Evolutionary conservation across 1,140 invertebrate species (phyloP).

Genomic region (Apocrypta bakeri): DNA sequence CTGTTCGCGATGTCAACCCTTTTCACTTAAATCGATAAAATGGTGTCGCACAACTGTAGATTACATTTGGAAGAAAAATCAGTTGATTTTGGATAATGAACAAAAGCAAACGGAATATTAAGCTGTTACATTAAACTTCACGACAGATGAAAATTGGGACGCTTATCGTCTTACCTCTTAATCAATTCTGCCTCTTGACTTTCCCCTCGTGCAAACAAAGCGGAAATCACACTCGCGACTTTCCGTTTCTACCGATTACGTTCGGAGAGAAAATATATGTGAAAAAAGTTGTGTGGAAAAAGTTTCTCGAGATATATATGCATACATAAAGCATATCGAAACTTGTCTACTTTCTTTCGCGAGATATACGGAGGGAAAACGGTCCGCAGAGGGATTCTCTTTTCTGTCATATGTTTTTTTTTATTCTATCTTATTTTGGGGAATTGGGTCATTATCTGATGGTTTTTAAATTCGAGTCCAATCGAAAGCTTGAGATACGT

Average conservation of each 20-base stretch:
- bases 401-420: background rate
- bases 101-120: background rate
- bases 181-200: background rate
- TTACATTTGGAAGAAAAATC: too few relatives aligned
- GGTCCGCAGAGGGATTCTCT: background rate
- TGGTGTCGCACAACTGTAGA: too few relatives aligned
- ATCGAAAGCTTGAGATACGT: background rate
- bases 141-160: background rate
- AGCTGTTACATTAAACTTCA: background rate
- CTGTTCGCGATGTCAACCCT: background rate
- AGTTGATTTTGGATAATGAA: too few relatives aligned
- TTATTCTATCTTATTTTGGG: background rate
- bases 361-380: background rate
- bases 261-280: background rate
- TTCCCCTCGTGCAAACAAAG: background rate
- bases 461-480: background rate
- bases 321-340: background rate
- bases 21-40: background rate
- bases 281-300: background rate
- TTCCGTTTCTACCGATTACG: background rate
- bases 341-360: background rate
- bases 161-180: background rate
- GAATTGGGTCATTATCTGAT: background rate
- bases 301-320: background rate
- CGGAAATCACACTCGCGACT: background rate